A percentile compares a stretch with the other conserved stretches of the same genome.
These are phyloP conservation scores for Stramonita haemastoma DNA, from an alignment of 2,888 invertebrate genomes.

Conservation along the genomic window DNA sequence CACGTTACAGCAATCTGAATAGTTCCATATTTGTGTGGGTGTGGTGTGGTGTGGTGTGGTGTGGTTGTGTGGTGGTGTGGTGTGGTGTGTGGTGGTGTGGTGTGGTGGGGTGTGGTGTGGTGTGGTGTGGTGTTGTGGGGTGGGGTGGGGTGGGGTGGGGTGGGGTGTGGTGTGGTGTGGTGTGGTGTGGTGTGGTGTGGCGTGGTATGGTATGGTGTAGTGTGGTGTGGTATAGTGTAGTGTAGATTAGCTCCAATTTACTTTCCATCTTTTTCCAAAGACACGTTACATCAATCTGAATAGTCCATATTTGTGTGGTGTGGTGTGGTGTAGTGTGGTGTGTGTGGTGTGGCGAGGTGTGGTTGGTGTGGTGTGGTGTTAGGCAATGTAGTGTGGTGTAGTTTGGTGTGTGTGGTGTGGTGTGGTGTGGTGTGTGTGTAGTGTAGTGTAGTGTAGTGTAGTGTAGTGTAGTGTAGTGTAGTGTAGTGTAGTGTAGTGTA, in stretches of 20 bases:
- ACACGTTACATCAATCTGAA: no score
- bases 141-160: background rate
- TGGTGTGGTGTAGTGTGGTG: background rate
- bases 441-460: background rate
- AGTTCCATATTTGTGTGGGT: no score
- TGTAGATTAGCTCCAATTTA: no score
- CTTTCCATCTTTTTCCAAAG: no score
- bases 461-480: background rate
- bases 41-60: background rate
- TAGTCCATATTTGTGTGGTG: background rate
- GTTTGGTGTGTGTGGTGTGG: no score
- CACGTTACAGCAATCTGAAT: no score
- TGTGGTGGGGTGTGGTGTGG: slow-evolving; percentile 6
- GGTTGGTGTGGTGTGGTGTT: background rate
- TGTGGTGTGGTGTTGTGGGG: background rate
- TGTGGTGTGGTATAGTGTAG: no score
- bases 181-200: no score
- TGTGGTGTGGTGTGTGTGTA: background rate
- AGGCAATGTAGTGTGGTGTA: background rate
- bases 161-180: background rate
- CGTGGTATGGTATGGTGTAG: no score
- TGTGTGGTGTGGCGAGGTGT: no score
- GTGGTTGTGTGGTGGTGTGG: background rate
- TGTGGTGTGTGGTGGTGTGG: background rate
- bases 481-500: background rate